Evolutionary conservation across 23 tunicate genomes (phyloP), one percentile per base, ranked within the genome.

Genomic region (Phallusia fumigata): DNA sequence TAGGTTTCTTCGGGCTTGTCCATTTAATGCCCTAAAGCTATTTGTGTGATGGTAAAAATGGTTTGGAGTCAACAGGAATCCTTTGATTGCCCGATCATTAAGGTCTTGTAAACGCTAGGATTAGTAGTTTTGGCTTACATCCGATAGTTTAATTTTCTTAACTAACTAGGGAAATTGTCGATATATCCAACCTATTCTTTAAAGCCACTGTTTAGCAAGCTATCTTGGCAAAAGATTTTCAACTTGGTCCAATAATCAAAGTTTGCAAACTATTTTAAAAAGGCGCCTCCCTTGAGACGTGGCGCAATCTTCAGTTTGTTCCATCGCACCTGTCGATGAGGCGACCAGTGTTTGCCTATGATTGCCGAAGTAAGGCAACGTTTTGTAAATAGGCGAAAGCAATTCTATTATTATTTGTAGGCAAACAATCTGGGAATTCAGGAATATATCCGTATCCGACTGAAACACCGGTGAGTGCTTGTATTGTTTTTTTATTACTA

Each of bases 51-150:
- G 47, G 47, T 40, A 40, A 40, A 40, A 40, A 40, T 40, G 47
- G 47, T 40, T 10, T 40, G 5, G 47, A 40, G 5, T 40, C 47
- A 24, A 58, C 69, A 24, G 28, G 15, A 24, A 24, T 24, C 69
- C 11, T 58, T 58, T 58, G 69, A 58, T 58, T 58, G 69, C 28
- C 69, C 69, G 69, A 22, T 58, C 69, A 58, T 58, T 58, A 58
- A 24, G 28, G 28, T 21, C 69, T 58, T 58, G 69, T 58, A 58
- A 58, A 58, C 69, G 26, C 28, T 24, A 24, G 15, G 69, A 58
- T 58, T 58, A 58, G 13, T 24, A 24, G 15, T 58, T 58, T 58
- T 3, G 10, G 47, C 47, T n/a, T n/a, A 40, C 47, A 58, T 24
- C 69, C 69, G 69, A 3, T 6, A 21, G 8, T 58, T 58, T 13